Evolutionary conservation across 2,113 vertebrate genomes (phyloP).

Genomic region (Aepyceros melampus): DNA sequence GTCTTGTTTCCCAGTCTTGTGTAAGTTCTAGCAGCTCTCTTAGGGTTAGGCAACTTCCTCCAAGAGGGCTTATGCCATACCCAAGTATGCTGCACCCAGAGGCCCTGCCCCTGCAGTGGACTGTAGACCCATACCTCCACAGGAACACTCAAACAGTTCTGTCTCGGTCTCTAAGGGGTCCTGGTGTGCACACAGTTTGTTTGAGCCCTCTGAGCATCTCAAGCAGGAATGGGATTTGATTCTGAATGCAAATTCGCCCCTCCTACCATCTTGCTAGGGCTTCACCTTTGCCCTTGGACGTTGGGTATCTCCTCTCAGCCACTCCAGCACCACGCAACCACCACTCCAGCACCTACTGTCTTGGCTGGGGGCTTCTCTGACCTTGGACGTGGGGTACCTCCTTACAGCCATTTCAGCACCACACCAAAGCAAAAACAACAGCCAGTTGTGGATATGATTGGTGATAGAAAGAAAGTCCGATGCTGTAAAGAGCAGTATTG

Average conservation of each 20-base stretch:
- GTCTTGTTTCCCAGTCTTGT: neutral
- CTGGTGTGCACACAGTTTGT: neutral
- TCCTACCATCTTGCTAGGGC: neutral
- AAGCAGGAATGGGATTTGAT: neutral
- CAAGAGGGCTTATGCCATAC: neutral
- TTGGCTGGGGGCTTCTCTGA: neutral
- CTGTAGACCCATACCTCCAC: no score
- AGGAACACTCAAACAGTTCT: neutral
- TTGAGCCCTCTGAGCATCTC: neutral
- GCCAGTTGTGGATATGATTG: neutral
- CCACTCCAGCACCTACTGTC: neutral
- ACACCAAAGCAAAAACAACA: neutral
- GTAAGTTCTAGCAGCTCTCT: neutral
- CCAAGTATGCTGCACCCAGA: neutral
- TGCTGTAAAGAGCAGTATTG: neutral
- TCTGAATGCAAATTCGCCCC: neutral
- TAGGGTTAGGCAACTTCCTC: neutral
- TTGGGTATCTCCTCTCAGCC: neutral
- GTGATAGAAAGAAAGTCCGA: neutral
- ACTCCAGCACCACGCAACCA: accelerated
- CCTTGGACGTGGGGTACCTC: neutral
- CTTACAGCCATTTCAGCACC: neutral
- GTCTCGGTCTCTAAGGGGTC: neutral
- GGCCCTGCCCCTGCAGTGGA: neutral
- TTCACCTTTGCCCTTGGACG: neutral